Evolutionary conservation across 2,797 vertebrate species (phyloP).

Genomic region (Phrynocephalus forsythii): DNA sequence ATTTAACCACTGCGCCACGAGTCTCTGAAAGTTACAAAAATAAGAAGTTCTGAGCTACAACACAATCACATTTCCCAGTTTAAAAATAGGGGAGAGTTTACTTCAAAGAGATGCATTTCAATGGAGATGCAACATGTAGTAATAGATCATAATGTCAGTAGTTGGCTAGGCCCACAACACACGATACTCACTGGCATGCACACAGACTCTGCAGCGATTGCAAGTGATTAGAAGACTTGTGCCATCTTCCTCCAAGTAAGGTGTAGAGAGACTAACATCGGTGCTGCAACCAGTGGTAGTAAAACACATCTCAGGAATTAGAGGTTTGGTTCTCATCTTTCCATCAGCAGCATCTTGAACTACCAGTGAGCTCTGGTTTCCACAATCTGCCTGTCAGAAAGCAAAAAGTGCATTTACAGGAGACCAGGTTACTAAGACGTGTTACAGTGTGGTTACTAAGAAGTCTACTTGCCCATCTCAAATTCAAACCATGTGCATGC

Average conservation of each 20-base stretch:
- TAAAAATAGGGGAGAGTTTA: not conserved
- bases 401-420: slow-evolving; percentile 18
- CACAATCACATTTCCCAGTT: not conserved
- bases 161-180: not conserved
- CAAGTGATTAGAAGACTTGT: slow-evolving; percentile 92
- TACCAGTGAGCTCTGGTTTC: slow-evolving; percentile 73
- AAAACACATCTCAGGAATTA: slow-evolving; percentile 99
- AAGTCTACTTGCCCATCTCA: not conserved
- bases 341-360: slow-evolving; percentile 61
- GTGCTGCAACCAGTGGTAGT: slow-evolving; percentile 86
- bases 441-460: not conserved
- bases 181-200: slow-evolving; percentile 90
- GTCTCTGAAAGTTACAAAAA: not conserved
- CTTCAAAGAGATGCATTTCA: not conserved
- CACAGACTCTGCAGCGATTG: slow-evolving; percentile 89
- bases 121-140: not conserved
- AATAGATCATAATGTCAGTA: fast-evolving
- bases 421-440: not conserved
- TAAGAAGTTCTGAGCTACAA: not conserved
- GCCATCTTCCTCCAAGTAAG: slow-evolving; percentile 90
- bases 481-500: not conserved
- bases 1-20: no score
- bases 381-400: slow-evolving; percentile 84
- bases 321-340: slow-evolving; percentile 87
- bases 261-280: slow-evolving; percentile 89